Evolutionary conservation across 2,888 invertebrate genomes (phyloP), one percentile per base, ranked within the genome.

Genomic region (Neoitamus cyanurus): DNA sequence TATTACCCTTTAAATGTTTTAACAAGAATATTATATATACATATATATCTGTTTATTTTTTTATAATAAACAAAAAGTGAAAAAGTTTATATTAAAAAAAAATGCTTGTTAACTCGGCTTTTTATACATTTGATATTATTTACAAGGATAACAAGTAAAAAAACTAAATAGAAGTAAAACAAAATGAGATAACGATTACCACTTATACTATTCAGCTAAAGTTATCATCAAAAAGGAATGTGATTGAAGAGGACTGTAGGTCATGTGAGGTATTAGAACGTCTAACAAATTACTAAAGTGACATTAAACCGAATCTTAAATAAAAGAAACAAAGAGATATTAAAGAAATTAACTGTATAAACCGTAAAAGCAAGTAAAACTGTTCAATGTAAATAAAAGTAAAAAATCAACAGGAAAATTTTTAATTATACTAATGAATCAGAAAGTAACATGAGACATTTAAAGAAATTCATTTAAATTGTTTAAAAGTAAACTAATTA

Each of bases 171-270:
- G 20, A 58, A 58, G 58, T 58, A 20, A 58, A 5, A 15, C n/a
- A 48, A 20, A 58, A 25, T 42, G 42, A 58, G 25, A 58, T 58
- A 58, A 25, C 58, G 58, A 20, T 58, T 58, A 58, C 6, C 58
- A 58, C 58, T 58, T 58, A 68, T 36, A 25, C 34, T 69, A 82
- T 25, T 25, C 37, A 69, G 28, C 36, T 69, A 68, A 37, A 69
- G 82, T 80, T 86, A 86, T 86, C 86, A 86, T 85, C 86, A 86
- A 86, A 85, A 83, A 72, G 83, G 84, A 86, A 86, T 86, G 86
- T 86, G 86, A 86, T 86, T 80, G 68, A 83, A 83, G 82, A 46
- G 68, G n/a, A 69, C 30, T 70, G 11, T 36, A 82, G 36, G 48
- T 69, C 20, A 58, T 69, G 75, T 69, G 25, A 82, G 68, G 36